Evolutionary conservation across 2,888 invertebrate species (phyloP).

Genomic region (Branchipolynoe longqiensis): DNA sequence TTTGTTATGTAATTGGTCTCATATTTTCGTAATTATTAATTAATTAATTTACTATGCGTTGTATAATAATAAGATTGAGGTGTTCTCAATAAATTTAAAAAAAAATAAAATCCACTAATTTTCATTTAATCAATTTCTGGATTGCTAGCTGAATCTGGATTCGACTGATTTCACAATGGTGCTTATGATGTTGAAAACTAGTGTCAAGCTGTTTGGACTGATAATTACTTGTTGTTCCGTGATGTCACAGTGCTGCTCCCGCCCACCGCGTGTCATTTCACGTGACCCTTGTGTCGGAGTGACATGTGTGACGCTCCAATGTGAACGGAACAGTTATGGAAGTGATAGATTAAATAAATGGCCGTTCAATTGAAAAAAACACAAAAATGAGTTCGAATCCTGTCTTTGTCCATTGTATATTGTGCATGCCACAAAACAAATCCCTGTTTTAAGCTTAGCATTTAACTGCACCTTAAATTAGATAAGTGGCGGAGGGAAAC

Average conservation of each 20-base stretch:
- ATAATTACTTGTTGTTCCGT: conserved; percentile 16
- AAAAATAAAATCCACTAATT: too few species aligned
- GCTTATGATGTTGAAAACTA: conserved; percentile 55
- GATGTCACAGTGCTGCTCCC: conserved; percentile 26
- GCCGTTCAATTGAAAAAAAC: conserved; percentile 19
- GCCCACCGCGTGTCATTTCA: neutral
- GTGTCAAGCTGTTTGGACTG: conserved; percentile 12
- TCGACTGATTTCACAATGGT: conserved; percentile 56
- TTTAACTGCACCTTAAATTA: neutral
- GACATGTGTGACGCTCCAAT: conserved; percentile 8
- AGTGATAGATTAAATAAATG: conserved; percentile 47
- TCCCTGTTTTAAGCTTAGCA: neutral
- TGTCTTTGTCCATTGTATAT: conserved; percentile 7
- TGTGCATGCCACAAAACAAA: too few species aligned
- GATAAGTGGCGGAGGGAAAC: neutral
- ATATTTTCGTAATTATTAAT: conserved; percentile 1
- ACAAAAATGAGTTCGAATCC: too few species aligned
- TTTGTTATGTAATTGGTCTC: conserved; percentile 51
- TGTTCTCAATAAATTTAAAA: too few species aligned
- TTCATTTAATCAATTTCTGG: neutral
- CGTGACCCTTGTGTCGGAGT: conserved; percentile 7
- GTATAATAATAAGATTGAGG: conserved; percentile 13
- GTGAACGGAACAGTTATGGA: conserved; percentile 50
- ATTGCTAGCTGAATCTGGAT: neutral
- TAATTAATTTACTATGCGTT: conserved; percentile 14